Percentiles rank a stretch among this genome's conserved stretches.
Evolutionary conservation across 2,888 invertebrate genomes (phyloP).

Genomic region (Thecophora atra): DNA sequence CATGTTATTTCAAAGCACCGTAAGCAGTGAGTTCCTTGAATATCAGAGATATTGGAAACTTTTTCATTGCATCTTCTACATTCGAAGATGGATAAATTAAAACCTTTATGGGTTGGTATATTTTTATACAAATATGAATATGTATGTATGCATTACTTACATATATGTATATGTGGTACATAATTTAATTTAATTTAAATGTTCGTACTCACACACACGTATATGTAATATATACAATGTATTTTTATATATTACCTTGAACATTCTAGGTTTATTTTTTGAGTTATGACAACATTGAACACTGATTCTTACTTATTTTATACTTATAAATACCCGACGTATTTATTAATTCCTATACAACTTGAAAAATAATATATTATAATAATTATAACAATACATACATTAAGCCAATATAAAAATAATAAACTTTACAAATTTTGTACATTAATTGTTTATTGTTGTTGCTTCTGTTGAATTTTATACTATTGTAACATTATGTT

Average conservation of each 20-base stretch:
- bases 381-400: constrained; percentile 19
- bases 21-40: neutral
- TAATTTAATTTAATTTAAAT: no score
- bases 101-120: neutral
- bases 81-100: neutral
- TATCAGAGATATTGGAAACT: neutral
- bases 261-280: constrained; percentile 29
- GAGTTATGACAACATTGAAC: constrained; percentile 46
- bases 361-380: neutral
- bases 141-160: no score
- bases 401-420: constrained; percentile 48
- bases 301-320: constrained; percentile 36
- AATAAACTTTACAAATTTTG: constrained; percentile 46
- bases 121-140: neutral
- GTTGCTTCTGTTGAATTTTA: constrained; percentile 7
- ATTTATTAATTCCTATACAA: neutral
- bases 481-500: neutral
- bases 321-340: neutral
- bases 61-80: neutral
- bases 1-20: no score
- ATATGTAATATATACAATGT: neutral
- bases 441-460: constrained; percentile 41
- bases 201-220: neutral
- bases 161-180: neutral
- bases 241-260: neutral